Conservation (phyloP, 2,797 vertebrate genomes). For the Enteromius unitaeniatus region DNA sequence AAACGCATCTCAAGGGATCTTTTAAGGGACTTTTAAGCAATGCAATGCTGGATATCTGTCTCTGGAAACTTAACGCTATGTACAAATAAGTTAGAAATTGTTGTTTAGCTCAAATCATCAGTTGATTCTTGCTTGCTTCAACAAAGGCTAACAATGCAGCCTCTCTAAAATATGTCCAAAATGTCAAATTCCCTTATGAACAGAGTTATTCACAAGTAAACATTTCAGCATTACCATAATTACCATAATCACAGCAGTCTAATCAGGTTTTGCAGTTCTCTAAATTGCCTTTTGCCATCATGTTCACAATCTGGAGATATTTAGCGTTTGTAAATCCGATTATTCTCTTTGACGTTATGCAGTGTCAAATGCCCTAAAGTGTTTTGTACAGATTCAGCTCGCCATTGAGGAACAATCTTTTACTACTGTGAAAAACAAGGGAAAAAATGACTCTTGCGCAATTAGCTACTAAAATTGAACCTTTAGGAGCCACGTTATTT, state of each 20-base stretch:
- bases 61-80: conserved; percentile 45
- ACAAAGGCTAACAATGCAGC: conserved; percentile 6
- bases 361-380: not conserved
- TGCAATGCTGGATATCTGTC: conserved; percentile 28
- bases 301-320: conserved; percentile 27
- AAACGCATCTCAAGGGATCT: conserved; percentile 36
- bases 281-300: conserved; percentile 39
- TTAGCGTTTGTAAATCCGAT: conserved; percentile 38
- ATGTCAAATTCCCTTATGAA: conserved; percentile 37
- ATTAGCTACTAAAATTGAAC: not conserved
- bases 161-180: conserved; percentile 17
- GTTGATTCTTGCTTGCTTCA: conserved; percentile 20
- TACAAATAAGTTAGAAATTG: conserved; percentile 31
- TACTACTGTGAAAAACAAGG: not conserved
- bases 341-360: not conserved
- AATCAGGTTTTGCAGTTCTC: conserved; percentile 41
- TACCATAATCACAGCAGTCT: conserved; percentile 49
- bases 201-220: conserved; percentile 37
- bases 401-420: not conserved
- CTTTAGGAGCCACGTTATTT: not conserved
- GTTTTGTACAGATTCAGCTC: not conserved
- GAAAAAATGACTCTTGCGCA: not conserved
- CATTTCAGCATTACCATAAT: conserved; percentile 45
- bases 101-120: conserved; percentile 5
- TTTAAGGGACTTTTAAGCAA: conserved; percentile 45